phyloP scores from a whole-genome alignment of 2,113 vertebrate species.

The Amphiprion percula region DNA sequence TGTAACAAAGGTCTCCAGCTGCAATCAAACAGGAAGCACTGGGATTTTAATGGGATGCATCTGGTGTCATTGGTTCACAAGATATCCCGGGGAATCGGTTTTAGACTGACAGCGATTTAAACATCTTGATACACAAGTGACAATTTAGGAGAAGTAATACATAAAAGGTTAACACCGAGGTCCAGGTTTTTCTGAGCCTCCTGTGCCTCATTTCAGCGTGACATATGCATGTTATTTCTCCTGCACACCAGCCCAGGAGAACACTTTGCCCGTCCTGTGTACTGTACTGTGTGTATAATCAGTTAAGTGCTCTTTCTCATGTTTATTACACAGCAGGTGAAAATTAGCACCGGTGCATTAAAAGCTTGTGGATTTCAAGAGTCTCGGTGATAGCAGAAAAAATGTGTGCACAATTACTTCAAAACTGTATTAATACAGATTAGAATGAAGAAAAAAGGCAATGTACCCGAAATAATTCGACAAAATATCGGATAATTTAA shows the following conservation, averaged over 20 bases:
- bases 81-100: constrained; percentile 2
- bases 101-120: constrained; percentile 48
- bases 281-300: background rate
- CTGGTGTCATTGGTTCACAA: background rate
- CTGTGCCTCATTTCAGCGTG: constrained; percentile 13
- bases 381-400: constrained; percentile 2
- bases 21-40: background rate
- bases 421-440: background rate
- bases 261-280: background rate
- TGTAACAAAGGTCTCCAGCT: constrained; percentile 19
- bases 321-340: constrained; percentile 24
- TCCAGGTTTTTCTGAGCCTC: constrained; percentile 25
- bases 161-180: constrained; percentile 26
- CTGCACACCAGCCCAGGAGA: constrained; percentile 6
- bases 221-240: constrained; percentile 47
- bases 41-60: constrained; percentile 33
- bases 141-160: constrained; percentile 34
- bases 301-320: constrained; percentile 14
- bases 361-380: constrained; percentile 10
- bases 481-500: constrained; percentile 2
- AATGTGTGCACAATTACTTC: background rate
- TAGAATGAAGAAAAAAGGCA: constrained; percentile 4
- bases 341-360: constrained; percentile 14
- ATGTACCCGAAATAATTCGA: background rate
- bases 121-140: constrained; percentile 40